Conservation (phyloP, 2,797 vertebrate species). For the Bradypodion pumilum region DNA sequence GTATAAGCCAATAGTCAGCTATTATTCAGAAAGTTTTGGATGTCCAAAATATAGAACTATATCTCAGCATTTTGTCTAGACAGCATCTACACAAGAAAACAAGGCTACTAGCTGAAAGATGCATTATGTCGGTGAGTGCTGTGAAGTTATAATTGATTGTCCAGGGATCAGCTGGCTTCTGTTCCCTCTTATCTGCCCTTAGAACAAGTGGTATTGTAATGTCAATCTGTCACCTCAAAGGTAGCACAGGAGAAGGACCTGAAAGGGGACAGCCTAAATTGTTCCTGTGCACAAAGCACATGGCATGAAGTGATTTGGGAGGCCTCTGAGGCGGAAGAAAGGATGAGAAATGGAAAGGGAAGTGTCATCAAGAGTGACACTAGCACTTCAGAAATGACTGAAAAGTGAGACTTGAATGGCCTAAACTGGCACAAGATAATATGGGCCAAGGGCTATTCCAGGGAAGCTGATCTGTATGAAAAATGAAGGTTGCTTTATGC, state of each 20-base stretch:
- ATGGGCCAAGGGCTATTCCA: background rate
- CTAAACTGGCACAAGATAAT: background rate
- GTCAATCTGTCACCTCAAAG: background rate
- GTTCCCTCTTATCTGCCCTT: background rate
- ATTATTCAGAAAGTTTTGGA: background rate
- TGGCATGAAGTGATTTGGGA: background rate
- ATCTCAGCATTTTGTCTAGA: background rate
- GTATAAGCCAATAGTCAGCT: background rate
- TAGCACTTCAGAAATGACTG: background rate
- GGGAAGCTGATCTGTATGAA: background rate
- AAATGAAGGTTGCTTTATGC: slow-evolving; percentile 4
- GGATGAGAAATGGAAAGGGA: background rate
- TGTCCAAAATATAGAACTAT: background rate
- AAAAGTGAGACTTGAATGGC: background rate
- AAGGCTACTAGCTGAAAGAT: background rate
- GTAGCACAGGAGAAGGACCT: background rate
- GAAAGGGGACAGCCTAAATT: background rate
- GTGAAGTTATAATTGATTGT: slow-evolving; percentile 1
- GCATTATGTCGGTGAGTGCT: background rate
- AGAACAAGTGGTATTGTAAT: background rate
- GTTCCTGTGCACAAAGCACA: background rate
- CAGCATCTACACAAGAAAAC: background rate
- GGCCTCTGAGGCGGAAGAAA: background rate
- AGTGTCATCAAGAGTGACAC: slow-evolving; percentile 18
- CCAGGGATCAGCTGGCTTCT: background rate